Evolutionary conservation across 1,140 invertebrate genomes (phyloP).

Genomic region (Anthonomus grandis): DNA sequence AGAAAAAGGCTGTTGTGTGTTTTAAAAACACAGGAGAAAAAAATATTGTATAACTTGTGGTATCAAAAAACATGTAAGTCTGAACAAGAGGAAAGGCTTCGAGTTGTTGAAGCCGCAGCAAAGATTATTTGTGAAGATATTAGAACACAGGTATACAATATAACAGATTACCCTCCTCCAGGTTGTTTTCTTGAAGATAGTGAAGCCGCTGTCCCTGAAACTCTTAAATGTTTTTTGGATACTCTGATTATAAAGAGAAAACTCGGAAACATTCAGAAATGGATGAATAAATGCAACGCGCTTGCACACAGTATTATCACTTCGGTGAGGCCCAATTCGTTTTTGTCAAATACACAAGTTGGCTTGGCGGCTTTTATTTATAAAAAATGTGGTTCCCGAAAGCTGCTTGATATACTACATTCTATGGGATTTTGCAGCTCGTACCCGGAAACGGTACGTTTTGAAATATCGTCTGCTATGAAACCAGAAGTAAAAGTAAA

Average conservation of each 20-base stretch:
- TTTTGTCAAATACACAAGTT: neutral
- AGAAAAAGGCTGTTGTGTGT: neutral
- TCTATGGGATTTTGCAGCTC: neutral
- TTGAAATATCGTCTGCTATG: neutral
- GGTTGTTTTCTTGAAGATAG: neutral
- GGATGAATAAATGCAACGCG: neutral
- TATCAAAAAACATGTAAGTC: neutral
- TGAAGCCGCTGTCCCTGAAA: neutral
- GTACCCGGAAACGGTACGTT: neutral
- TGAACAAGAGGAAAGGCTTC: neutral
- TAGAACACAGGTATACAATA: neutral
- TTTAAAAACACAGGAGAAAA: neutral
- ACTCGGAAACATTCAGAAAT: neutral
- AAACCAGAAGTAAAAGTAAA: too few relatives aligned
- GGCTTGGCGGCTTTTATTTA: neutral
- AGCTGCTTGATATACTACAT: neutral
- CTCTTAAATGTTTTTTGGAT: neutral
- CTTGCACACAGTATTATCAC: neutral
- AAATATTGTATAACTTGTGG: neutral
- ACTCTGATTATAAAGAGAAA: neutral
- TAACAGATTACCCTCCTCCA: neutral
- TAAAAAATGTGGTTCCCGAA: neutral
- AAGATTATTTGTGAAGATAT: neutral
- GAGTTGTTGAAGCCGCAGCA: neutral
- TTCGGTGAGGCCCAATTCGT: neutral